Evolutionary conservation across 2,797 vertebrate species (phyloP), one percentile per base, ranked within the genome.

Genomic region (Chiroxiphia lanceolata): DNA sequence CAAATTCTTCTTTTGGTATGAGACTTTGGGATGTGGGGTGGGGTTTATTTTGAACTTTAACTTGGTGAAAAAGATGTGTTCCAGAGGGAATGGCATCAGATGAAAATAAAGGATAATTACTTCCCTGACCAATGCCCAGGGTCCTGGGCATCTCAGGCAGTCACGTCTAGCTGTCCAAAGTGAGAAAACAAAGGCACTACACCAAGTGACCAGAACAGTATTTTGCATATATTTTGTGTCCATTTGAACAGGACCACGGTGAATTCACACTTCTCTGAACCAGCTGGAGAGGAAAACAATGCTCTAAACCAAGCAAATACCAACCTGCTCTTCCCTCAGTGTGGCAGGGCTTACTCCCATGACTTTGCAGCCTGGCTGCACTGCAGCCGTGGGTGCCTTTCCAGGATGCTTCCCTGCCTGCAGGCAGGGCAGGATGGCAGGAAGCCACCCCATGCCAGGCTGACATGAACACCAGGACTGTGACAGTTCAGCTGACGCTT

Each of bases 391-490:
- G 11, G 33, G 40, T 2, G 10, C 60, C 33, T 83, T 74, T 60
- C 40, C 3, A 3, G 40, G 44, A 50, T 1, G 33, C 63, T 77
- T 31, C 36, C 25, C 38, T 50, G 60, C 75, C 64, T 70, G 34
- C 1, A 0, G 74, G 87, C 40, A 90, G 31, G 60, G 61, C 44
- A 0, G 4, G 70, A 45, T 3, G 3, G 51, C 17, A 13, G 42
- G 57, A 85, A 77, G 82, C 31, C 48, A 33, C 33, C 61, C 57
- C 4, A 4, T 42, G 53, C 76, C 69, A 80, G 53, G 54, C 67
- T 82, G 67, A 51, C 68, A 27, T 20, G 31, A 93, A 57, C 42
- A 44, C 20, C 1, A 3, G 56, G 54, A 64, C 79, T 0, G 0
- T 25, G 53, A 87, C 75, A 75, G 68, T 76, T 89, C 5, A 2